Conservation (phyloP, 2,113 vertebrate genomes). For the Sakesphorus luctuosus region DNA sequence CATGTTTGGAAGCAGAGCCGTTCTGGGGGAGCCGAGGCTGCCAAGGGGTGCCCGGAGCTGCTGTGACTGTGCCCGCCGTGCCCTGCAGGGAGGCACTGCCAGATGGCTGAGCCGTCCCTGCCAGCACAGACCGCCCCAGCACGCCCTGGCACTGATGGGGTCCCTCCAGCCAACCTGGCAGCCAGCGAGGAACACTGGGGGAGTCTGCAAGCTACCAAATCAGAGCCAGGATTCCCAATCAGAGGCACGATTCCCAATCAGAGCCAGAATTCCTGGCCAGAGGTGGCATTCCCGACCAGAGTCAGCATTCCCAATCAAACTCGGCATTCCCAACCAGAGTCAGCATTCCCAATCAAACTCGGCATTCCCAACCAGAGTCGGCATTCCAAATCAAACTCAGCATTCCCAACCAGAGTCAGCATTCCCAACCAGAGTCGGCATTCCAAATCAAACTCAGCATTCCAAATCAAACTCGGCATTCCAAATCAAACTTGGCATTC, state of each 20-base stretch:
- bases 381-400: too few species aligned
- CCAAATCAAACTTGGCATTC: not conserved
- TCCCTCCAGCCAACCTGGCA: not conserved
- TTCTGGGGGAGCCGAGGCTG: slow-evolving; percentile 66
- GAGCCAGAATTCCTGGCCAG: too few species aligned
- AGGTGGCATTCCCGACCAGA: too few species aligned
- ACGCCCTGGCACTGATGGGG: not conserved
- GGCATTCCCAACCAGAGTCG: not conserved
- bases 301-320: not conserved
- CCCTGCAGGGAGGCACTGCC: slow-evolving; percentile 74
- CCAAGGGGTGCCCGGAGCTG: slow-evolving; percentile 55
- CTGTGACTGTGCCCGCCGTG: slow-evolving; percentile 45
- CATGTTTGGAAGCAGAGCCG: slow-evolving; percentile 82
- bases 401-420: not conserved
- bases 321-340: not conserved
- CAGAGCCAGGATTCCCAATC: too few species aligned
- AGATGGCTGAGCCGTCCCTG: slow-evolving; percentile 63
- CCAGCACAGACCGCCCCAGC: not conserved
- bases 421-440: too few species aligned
- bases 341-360: not conserved
- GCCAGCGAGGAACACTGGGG: not conserved
- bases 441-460: not conserved
- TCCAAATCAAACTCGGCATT: too few species aligned
- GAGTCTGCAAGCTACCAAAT: not conserved
- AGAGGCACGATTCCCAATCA: too few species aligned